A percentile compares a stretch with the other conserved stretches of the same genome.
Conservation (phyloP, 2,113 vertebrate species). For the Etheostoma spectabile region DNA sequence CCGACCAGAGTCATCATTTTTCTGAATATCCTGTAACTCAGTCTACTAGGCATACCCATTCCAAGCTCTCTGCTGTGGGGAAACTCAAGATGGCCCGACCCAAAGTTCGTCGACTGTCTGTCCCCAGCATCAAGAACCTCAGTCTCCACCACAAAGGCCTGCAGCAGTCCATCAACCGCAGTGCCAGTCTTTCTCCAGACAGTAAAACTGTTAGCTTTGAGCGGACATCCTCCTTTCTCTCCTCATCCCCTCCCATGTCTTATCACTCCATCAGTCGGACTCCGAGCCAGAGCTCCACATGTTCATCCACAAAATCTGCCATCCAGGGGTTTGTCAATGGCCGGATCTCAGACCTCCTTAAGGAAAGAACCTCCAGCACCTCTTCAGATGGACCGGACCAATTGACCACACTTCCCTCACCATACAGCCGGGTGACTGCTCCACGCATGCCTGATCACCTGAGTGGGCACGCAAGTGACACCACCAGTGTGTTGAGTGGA, state of each 20-base stretch:
- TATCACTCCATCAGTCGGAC: constrained; percentile 90
- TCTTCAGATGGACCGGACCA: constrained; percentile 54
- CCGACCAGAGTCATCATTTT: constrained; percentile 72
- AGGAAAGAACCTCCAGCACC: constrained; percentile 75
- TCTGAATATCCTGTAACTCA: constrained; percentile 63
- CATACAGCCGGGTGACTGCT: constrained; percentile 94
- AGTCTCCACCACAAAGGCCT: constrained; percentile 90
- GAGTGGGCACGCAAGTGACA: constrained; percentile 95
- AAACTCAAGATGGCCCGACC: constrained; percentile 92
- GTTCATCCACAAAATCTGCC: constrained; percentile 85
- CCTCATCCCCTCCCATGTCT: constrained; percentile 86
- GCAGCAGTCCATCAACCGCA: constrained; percentile 89
- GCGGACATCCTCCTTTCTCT: constrained; percentile 59
- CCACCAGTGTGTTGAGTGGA: constrained; percentile 96
- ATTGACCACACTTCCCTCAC: constrained; percentile 87
- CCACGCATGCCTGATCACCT: constrained; percentile 91
- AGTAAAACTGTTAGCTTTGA: constrained; percentile 87
- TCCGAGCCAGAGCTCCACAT: constrained; percentile 82
- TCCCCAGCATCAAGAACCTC: constrained; percentile 89
- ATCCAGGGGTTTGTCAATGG: constrained; percentile 88
- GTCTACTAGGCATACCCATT: constrained; percentile 83
- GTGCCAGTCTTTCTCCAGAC: constrained; percentile 88
- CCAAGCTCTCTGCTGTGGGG: constrained; percentile 91
- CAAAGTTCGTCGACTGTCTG: constrained; percentile 89
- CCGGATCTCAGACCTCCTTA: constrained; percentile 90